These are phyloP conservation scores for Daboia siamensis DNA, from an alignment of 2,113 vertebrate species.

Conservation along the genomic window DNA sequence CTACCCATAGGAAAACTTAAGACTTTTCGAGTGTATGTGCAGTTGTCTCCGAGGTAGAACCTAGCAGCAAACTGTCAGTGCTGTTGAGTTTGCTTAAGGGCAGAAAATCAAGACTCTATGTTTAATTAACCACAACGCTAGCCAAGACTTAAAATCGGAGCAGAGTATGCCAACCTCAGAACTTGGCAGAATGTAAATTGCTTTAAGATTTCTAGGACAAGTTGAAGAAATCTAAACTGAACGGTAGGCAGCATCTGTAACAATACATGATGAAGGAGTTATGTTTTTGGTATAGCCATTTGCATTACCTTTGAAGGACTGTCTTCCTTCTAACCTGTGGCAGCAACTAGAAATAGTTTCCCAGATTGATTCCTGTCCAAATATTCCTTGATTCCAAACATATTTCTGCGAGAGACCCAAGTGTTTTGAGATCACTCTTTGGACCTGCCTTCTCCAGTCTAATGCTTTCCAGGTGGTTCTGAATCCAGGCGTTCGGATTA, in stretches of 20 bases:
- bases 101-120: not conserved
- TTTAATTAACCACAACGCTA: not conserved
- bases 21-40: not conserved
- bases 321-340: not conserved
- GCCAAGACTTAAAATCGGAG: not conserved
- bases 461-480: not conserved
- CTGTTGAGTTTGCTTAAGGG: not conserved
- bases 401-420: not conserved
- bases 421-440: not conserved
- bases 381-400: not conserved
- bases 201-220: not conserved
- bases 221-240: not conserved
- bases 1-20: not conserved
- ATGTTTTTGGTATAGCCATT: not conserved
- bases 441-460: not conserved
- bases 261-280: not conserved
- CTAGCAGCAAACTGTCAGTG: not conserved
- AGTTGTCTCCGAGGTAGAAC: not conserved
- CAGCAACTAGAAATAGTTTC: not conserved
- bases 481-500: not conserved
- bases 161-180: not conserved
- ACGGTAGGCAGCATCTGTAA: not conserved
- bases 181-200: not conserved
- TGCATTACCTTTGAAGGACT: not conserved
- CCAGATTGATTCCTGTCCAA: not conserved